Conservation (phyloP, 2,113 vertebrate genomes). For the Myiozetetes cayanensis region DNA sequence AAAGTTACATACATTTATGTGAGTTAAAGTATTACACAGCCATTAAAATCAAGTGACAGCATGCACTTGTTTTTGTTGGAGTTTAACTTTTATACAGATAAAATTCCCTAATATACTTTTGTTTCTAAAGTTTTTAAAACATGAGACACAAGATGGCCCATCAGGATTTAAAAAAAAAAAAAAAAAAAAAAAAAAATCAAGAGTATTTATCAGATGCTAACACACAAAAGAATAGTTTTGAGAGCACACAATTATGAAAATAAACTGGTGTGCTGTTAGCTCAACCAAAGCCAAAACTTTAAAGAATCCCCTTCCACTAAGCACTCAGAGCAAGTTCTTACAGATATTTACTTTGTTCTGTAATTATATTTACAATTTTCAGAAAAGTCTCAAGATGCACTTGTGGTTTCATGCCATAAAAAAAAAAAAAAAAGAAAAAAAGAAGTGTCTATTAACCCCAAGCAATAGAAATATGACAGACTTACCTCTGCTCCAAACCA, state of each 20-base stretch:
- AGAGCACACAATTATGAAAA: neutral
- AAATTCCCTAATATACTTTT: neutral
- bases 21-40: neutral
- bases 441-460: neutral
- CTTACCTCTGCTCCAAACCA: constrained; percentile 98
- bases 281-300: neutral
- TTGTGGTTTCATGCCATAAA: neutral
- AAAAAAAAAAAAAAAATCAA: too few relatives aligned
- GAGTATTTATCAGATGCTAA: neutral
- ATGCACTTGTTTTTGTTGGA: neutral
- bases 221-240: neutral
- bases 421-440: neutral
- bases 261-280: neutral
- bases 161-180: neutral
- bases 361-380: neutral
- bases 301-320: neutral
- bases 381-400: neutral
- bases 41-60: neutral
- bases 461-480: neutral
- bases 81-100: neutral
- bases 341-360: neutral
- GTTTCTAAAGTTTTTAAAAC: neutral
- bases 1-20: neutral
- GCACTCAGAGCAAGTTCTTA: neutral
- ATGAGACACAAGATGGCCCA: neutral